Conservation (phyloP, 2,888 invertebrate genomes). For the Conistra vaccinii region DNA sequence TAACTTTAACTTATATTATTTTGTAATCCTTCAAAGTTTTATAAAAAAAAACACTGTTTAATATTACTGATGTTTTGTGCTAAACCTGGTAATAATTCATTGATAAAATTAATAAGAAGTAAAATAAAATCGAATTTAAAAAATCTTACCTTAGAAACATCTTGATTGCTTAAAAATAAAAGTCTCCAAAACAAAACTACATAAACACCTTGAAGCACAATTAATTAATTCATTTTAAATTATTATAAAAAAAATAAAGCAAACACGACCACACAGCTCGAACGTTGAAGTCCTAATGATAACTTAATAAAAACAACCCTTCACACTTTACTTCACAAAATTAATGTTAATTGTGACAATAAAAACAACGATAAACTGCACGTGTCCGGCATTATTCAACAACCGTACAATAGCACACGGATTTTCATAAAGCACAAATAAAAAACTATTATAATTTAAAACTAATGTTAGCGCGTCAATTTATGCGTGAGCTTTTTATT, state of each 20-base stretch:
- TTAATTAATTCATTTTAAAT: slow-evolving; percentile 77
- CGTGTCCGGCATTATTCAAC: slow-evolving; percentile 87
- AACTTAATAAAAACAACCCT: slow-evolving; percentile 86
- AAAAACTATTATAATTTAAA: slow-evolving; percentile 82
- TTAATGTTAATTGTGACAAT: slow-evolving; percentile 85
- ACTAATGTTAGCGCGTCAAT: slow-evolving; percentile 85
- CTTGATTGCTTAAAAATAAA: slow-evolving; percentile 70
- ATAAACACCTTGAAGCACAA: slow-evolving; percentile 76
- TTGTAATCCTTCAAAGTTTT: background rate
- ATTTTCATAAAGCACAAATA: slow-evolving; percentile 75
- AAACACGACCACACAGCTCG: slow-evolving; percentile 87
- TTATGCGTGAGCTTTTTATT: slow-evolving; percentile 90
- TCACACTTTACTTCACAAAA: slow-evolving; percentile 85
- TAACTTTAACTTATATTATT: background rate
- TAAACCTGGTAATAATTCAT: background rate
- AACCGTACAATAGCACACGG: slow-evolving; percentile 80
- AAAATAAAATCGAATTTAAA: background rate
- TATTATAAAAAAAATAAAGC: slow-evolving; percentile 66
- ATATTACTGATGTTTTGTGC: background rate
- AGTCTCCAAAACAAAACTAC: slow-evolving; percentile 68
- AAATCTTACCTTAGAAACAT: slow-evolving; percentile 84
- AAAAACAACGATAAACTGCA: slow-evolving; percentile 87
- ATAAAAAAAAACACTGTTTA: background rate
- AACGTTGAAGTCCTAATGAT: slow-evolving; percentile 84
- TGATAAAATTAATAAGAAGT: background rate